Percentiles rank a stretch among this genome's conserved stretches.
phyloP scores from a whole-genome alignment of 2,113 vertebrate species.

The Diadophis punctatus region DNA sequence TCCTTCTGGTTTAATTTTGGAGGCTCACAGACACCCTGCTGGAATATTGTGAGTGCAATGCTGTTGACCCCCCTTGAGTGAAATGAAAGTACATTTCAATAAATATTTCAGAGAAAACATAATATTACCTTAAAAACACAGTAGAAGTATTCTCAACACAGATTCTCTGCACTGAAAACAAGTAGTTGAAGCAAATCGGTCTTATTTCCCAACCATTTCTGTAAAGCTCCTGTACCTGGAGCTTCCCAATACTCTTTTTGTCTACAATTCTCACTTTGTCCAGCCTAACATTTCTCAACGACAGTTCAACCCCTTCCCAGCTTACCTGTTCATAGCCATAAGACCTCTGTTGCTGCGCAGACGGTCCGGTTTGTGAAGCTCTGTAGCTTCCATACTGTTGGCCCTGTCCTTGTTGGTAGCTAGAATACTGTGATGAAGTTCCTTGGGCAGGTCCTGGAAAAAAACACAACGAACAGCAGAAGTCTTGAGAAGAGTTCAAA shows the following conservation, averaged over 20 bases:
- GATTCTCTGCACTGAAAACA: not conserved
- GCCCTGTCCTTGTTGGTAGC: slow-evolving; percentile 90
- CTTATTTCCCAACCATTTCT: not conserved
- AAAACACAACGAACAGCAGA: not conserved
- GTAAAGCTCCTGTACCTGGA: not conserved
- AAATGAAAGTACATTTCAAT: not conserved
- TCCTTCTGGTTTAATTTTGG: not conserved
- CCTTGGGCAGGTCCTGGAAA: slow-evolving; percentile 79
- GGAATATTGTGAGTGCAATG: not conserved
- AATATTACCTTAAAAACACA: not conserved
- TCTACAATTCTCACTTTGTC: not conserved
- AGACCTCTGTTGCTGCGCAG: slow-evolving; percentile 85
- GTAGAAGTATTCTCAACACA: not conserved
- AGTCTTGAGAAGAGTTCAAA: not conserved
- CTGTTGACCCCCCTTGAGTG: not conserved
- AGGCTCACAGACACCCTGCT: not conserved
- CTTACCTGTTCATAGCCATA: slow-evolving; percentile 92
- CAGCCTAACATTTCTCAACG: not conserved
- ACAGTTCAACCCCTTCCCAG: not conserved
- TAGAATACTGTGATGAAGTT: slow-evolving; percentile 86
- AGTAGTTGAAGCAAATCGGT: not conserved
- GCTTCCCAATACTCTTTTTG: not conserved
- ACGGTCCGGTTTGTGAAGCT: slow-evolving; percentile 80
- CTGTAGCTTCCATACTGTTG: slow-evolving; percentile 90
- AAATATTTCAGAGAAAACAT: not conserved